Conservation (phyloP, 2,888 invertebrate species). For the Trilocha varians region DNA sequence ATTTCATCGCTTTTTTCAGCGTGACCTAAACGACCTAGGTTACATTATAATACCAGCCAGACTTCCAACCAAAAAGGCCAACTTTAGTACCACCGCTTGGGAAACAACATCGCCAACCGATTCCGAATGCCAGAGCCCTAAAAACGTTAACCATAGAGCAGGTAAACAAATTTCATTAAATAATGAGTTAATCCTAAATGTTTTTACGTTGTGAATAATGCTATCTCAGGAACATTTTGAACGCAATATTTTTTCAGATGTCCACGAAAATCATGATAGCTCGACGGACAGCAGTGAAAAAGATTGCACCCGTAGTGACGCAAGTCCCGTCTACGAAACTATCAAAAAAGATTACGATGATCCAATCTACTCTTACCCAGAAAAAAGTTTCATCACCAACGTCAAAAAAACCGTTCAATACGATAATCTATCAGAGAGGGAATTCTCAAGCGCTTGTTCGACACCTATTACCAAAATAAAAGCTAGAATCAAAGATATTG, state of each 20-base stretch:
- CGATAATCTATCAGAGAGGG: constrained; percentile 37
- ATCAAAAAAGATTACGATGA: constrained; percentile 29
- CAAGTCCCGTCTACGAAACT: constrained; percentile 45
- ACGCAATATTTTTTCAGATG: not conserved
- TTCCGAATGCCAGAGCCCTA: constrained; percentile 46
- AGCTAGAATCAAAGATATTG: constrained; percentile 45
- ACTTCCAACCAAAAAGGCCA: constrained; percentile 34
- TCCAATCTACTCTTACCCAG: constrained; percentile 23
- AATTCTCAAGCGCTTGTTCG: constrained; percentile 53
- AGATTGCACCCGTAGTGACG: constrained; percentile 35
- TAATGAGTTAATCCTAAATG: too few species aligned
- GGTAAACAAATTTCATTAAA: too few species aligned
- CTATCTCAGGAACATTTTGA: too few species aligned
- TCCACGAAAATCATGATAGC: constrained; percentile 14
- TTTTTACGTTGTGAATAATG: too few species aligned
- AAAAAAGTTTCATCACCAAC: constrained; percentile 40
- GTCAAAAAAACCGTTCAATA: constrained; percentile 32
- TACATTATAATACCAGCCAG: constrained; percentile 55
- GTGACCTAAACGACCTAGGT: constrained; percentile 46
- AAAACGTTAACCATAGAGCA: constrained; percentile 37
- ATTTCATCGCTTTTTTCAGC: constrained; percentile 29
- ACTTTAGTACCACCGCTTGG: constrained; percentile 45
- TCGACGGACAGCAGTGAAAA: constrained; percentile 46
- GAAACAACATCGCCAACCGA: constrained; percentile 48
- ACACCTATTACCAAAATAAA: constrained; percentile 53